Base-by-base conservation (phyloP, 2,797 vertebrate species). In the Microhierax caerulescens region DNA sequence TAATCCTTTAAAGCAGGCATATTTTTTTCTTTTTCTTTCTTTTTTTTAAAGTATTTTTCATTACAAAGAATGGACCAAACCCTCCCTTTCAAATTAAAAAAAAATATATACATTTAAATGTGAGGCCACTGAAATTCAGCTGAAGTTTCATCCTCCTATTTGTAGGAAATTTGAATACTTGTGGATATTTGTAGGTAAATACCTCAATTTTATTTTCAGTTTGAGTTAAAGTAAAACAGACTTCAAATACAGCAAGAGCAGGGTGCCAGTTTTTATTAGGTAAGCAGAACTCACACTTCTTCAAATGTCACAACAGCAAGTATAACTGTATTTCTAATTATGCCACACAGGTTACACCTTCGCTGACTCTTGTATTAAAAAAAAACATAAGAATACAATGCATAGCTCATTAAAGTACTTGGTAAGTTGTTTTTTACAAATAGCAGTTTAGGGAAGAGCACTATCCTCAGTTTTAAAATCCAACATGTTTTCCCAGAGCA, bases 1-100 rank as follows among this genome's bases (percentile, higher is more conserved):
- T 89, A 97, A 94, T 93, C 51, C 90, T 94, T 94, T 57, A 75
- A 97, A 96, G 53, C 24, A 95, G 70, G 11, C 7, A 73, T 78
- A 16, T 32, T 27, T 27, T 43, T 12, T 13, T 17, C 27, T 22
- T 20, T n/a, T 24, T 6, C 5, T 19, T 13, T 20, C 11, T 6
- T 23, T 78, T 63, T 57, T 85, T 90, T 30, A 30, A 96, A 93
- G 36, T 61, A 20, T 87, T 80, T 94, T 97, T 92, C 80, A 95
- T 96, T 54, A 92, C 63, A 92, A 90, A 43, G 17, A 94, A 97
- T 48, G 22, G 22, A 36, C 77, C 18, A 95, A 76, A 41, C 5
- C 2, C 3, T 64, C 69, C 8, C 2, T 63, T 85, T 43, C 20
- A 48, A 90, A 87, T 85, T 76, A 72, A 88, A 78, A 88, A 78